phyloP scores from a whole-genome alignment of 1,140 invertebrate genomes.

The Homalodisca vitripennis region DNA sequence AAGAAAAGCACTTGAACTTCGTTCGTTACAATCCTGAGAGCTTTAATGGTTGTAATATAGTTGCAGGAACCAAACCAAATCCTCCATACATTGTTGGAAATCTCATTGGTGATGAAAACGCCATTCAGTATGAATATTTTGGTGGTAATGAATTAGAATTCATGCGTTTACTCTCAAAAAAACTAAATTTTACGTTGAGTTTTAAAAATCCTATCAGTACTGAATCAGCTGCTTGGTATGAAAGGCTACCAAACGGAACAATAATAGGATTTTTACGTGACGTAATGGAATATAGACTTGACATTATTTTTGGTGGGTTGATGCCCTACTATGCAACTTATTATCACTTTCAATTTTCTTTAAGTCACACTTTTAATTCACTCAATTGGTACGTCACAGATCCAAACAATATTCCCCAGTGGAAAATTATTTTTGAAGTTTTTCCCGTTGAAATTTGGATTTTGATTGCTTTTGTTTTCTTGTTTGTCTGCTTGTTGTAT shows the following conservation, averaged over 20 bases:
- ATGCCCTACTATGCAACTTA: conserved; percentile 8
- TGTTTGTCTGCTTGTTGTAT: background rate
- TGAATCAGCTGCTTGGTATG: background rate
- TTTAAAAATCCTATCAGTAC: background rate
- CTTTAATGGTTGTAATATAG: background rate
- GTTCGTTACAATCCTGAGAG: background rate
- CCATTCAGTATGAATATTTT: background rate
- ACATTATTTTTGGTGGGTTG: background rate
- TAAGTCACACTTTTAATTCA: background rate
- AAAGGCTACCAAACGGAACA: conserved; percentile 3
- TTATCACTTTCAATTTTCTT: background rate
- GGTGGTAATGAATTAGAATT: conserved; percentile 5
- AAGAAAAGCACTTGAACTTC: background rate
- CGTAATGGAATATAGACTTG: background rate
- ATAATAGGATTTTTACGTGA: background rate
- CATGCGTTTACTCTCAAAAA: background rate
- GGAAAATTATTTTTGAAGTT: background rate
- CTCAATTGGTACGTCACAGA: background rate
- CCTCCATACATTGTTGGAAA: conserved; percentile 6
- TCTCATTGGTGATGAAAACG: background rate
- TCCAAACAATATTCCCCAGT: background rate
- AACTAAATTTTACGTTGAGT: background rate
- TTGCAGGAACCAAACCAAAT: background rate
- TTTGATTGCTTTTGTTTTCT: background rate
- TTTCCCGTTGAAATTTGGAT: background rate